A percentile compares a stretch with the other conserved stretches of the same genome.
These are phyloP conservation scores for Chaetodon trifascialis DNA, from an alignment of 2,113 vertebrate genomes.

Conservation along the genomic window DNA sequence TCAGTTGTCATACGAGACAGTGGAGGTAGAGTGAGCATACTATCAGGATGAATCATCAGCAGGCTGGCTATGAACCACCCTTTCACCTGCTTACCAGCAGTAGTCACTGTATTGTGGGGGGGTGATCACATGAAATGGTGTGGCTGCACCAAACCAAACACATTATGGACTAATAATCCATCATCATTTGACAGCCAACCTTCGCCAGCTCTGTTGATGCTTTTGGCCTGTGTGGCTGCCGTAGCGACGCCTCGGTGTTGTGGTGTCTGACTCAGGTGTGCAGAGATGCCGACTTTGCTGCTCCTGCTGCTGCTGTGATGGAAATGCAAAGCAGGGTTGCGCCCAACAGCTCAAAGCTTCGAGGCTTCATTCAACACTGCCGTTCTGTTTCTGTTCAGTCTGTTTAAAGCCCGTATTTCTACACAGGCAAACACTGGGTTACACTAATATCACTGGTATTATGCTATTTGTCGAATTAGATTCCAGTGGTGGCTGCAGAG, in stretches of 20 bases:
- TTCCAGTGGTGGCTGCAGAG: no score
- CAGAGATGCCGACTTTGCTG: constrained; percentile 38
- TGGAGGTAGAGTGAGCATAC: background rate
- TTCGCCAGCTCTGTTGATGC: background rate
- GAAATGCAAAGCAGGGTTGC: constrained; percentile 5
- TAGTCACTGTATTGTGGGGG: background rate
- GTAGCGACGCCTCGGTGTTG: background rate
- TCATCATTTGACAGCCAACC: background rate
- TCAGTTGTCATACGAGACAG: no score
- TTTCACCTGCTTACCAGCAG: background rate
- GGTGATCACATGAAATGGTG: background rate
- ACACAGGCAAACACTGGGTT: no score
- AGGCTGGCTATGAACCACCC: background rate
- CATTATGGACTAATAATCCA: background rate
- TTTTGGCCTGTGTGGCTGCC: background rate
- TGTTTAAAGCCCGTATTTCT: background rate
- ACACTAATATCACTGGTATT: no score
- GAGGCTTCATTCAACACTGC: constrained; percentile 1
- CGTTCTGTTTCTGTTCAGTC: background rate
- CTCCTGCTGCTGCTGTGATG: constrained; percentile 29
- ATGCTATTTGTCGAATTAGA: no score
- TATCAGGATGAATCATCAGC: background rate
- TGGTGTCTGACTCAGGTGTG: constrained; percentile 13
- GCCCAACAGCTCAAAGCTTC: no score
- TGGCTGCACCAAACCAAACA: background rate